These are phyloP conservation scores for Hemicordylus capensis DNA, from an alignment of 2,113 vertebrate genomes.

Conservation along the genomic window DNA sequence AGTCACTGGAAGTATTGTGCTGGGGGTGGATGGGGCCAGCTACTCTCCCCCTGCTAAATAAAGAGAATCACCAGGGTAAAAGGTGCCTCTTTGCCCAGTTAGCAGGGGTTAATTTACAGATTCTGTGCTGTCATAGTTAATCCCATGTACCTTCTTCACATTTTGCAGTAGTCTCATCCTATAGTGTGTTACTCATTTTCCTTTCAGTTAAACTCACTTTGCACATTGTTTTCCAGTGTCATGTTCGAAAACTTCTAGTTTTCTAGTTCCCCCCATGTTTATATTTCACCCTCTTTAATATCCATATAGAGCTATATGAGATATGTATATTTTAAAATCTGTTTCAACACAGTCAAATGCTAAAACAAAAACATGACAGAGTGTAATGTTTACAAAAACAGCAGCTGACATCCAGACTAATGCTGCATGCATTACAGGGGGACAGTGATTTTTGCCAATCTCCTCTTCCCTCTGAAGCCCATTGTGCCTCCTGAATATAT, in stretches of 20 bases:
- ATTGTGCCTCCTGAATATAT: too few relatives aligned
- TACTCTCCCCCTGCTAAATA: too few relatives aligned
- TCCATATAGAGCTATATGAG: not conserved
- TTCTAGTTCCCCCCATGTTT: not conserved
- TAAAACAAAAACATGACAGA: not conserved
- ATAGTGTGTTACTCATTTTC: not conserved
- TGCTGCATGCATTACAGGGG: too few relatives aligned
- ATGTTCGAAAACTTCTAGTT: not conserved
- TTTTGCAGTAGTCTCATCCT: not conserved
- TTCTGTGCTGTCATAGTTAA: not conserved
- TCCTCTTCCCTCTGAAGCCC: too few relatives aligned
- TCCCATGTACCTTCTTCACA: not conserved
- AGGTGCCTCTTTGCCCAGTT: too few relatives aligned
- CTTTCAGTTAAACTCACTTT: not conserved
- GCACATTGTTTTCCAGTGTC: not conserved
- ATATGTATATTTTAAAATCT: not conserved
- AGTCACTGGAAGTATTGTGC: too few relatives aligned
- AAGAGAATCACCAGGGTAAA: too few relatives aligned
- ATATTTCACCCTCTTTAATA: not conserved
- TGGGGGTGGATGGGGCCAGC: too few relatives aligned
- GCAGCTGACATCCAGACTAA: too few relatives aligned
- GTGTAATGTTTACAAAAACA: not conserved
- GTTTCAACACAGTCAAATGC: not conserved
- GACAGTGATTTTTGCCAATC: too few relatives aligned
- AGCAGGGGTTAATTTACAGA: too few relatives aligned